phyloP scores from a whole-genome alignment of 2,888 invertebrate genomes.

The Frankliniella intonsa region DNA sequence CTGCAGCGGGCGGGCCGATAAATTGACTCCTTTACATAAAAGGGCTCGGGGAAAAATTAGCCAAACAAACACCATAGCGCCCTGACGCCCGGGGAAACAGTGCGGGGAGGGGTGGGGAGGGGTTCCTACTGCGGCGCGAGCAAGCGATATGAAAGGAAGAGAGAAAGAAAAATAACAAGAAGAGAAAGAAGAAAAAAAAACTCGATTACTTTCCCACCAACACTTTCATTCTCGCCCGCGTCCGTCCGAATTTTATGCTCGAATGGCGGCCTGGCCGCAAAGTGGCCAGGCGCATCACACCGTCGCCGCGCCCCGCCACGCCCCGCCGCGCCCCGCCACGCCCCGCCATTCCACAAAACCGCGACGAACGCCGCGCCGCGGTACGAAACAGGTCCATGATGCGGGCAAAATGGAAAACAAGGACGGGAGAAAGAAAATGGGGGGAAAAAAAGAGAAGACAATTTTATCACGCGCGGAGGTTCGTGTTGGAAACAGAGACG shows the following conservation, averaged over 20 bases:
- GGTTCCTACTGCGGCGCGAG: no score
- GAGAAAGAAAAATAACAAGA: background rate
- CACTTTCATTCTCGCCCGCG: background rate
- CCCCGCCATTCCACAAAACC: no score
- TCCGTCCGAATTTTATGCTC: constrained; percentile 2
- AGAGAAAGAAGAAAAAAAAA: background rate
- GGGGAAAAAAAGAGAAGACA: no score
- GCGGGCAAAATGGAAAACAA: no score
- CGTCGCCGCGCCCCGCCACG: background rate
- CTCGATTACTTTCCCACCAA: background rate
- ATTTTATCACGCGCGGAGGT: no score
- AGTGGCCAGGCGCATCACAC: background rate
- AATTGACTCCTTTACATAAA: constrained; percentile 2
- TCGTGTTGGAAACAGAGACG: no score
- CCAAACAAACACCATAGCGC: background rate
- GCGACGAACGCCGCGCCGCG: no score
- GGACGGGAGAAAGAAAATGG: no score
- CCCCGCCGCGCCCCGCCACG: background rate
- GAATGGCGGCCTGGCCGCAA: background rate
- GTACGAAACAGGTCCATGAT: no score
- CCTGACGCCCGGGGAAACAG: no score
- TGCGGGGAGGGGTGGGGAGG: no score
- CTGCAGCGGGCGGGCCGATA: background rate
- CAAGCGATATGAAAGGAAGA: no score
- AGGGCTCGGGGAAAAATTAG: background rate